These are phyloP conservation scores for Paramisgurnus dabryanus DNA, from an alignment of 2,113 vertebrate genomes.

Conservation along the genomic window DNA sequence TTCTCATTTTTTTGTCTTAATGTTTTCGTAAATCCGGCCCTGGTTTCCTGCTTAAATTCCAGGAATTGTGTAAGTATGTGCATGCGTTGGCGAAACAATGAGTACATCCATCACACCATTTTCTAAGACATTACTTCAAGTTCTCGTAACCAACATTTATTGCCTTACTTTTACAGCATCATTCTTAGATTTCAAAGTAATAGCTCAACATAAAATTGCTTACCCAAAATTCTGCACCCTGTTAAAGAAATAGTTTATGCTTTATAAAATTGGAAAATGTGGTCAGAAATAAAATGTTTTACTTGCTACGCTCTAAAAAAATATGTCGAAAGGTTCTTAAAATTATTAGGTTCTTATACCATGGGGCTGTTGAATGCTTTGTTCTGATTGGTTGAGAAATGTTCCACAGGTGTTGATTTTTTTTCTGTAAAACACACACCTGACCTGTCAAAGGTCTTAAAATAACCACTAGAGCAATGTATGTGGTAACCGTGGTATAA, in stretches of 20 bases:
- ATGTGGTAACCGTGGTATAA: too few relatives aligned
- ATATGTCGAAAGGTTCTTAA: too few relatives aligned
- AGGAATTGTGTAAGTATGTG: conserved; percentile 36
- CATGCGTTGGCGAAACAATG: conserved; percentile 50
- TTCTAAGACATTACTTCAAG: conserved; percentile 23
- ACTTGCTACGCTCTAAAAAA: background rate
- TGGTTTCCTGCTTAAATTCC: conserved; percentile 39
- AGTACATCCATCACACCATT: conserved; percentile 54
- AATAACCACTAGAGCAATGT: too few relatives aligned
- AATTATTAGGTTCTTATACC: too few relatives aligned
- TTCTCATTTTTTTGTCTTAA: too few relatives aligned
- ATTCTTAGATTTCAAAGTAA: conserved; percentile 34
- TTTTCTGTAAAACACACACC: too few relatives aligned
- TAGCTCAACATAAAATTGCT: conserved; percentile 10
- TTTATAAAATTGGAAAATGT: conserved; percentile 17
- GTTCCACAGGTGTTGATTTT: too few relatives aligned
- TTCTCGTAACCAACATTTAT: conserved; percentile 12
- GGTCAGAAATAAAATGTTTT: conserved; percentile 5
- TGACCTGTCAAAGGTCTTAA: too few relatives aligned
- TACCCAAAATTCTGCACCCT: conserved; percentile 4
- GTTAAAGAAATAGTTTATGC: conserved; percentile 4
- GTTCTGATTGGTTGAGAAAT: too few relatives aligned
- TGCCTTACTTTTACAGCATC: background rate
- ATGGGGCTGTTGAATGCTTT: too few relatives aligned
- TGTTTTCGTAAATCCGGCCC: background rate